Conservation (phyloP, 1,140 invertebrate genomes). For the Bicyclus anynana region DNA sequence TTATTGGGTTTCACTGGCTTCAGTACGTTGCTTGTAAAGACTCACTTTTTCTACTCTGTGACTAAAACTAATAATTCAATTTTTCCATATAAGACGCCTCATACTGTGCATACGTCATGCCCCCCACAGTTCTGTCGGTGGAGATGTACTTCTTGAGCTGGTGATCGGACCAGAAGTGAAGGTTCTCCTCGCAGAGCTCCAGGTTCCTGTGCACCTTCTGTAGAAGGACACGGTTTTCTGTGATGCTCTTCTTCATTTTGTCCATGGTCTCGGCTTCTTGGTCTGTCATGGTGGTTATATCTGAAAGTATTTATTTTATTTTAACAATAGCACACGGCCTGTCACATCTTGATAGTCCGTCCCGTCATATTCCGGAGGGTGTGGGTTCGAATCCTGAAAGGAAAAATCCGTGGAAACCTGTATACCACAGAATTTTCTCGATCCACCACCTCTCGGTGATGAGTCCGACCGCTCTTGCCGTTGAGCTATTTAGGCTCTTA, state of each 20-base stretch:
- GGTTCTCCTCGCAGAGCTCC: slow-evolving; percentile 38
- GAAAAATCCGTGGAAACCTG: too few relatives aligned
- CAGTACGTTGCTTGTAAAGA: too few relatives aligned
- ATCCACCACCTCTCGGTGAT: too few relatives aligned
- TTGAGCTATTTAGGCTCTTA: too few relatives aligned
- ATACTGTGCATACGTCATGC: slow-evolving; percentile 46
- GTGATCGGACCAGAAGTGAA: slow-evolving; percentile 48
- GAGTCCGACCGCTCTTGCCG: too few relatives aligned
- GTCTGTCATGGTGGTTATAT: slow-evolving; percentile 37
- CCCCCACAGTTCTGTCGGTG: slow-evolving; percentile 40
- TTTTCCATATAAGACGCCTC: slow-evolving; percentile 38
- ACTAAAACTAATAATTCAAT: slow-evolving; percentile 14
- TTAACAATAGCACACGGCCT: too few relatives aligned
- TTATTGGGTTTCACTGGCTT: too few relatives aligned
- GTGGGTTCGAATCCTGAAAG: too few relatives aligned
- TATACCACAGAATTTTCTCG: too few relatives aligned
- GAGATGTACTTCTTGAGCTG: slow-evolving; percentile 44
- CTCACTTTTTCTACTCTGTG: too few relatives aligned
- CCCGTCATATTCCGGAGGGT: too few relatives aligned
- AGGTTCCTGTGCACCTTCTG: slow-evolving; percentile 44
- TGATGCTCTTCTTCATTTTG: slow-evolving; percentile 50
- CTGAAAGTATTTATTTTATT: slow-evolving; percentile 28
- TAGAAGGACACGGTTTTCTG: slow-evolving; percentile 38
- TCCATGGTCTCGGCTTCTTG: slow-evolving; percentile 38
- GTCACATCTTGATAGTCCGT: too few relatives aligned